A percentile compares a stretch with the other conserved stretches of the same genome.
phyloP scores from a whole-genome alignment of 1,140 invertebrate genomes.

The Trichonephila clavata region DNA sequence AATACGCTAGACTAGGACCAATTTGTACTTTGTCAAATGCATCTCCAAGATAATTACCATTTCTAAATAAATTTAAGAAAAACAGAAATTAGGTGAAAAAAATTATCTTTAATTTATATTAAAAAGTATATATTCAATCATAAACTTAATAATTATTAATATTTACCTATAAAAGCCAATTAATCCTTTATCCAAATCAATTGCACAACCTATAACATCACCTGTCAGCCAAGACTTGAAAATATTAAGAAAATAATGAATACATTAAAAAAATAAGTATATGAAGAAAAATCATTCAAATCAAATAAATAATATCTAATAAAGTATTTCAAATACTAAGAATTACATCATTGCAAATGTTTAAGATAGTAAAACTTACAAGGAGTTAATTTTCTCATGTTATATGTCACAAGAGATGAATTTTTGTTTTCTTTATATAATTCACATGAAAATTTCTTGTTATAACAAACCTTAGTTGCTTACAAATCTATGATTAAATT shows the following conservation, averaged over 20 bases:
- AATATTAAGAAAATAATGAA: slow-evolving; percentile 27
- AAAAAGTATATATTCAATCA: not conserved
- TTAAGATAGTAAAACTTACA: too few species aligned
- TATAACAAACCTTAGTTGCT: too few species aligned
- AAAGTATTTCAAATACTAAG: too few species aligned
- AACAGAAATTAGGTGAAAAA: slow-evolving; percentile 49
- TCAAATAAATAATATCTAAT: too few species aligned
- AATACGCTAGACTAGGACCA: slow-evolving; percentile 89
- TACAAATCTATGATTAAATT: too few species aligned
- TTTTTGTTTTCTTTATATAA: too few species aligned
- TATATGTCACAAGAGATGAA: too few species aligned
- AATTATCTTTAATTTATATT: not conserved
- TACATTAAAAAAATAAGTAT: too few species aligned
- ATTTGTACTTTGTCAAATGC: slow-evolving; percentile 87
- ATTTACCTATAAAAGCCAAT: slow-evolving; percentile 83
- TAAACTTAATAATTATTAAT: not conserved
- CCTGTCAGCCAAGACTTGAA: slow-evolving; percentile 87
- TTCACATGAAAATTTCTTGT: too few species aligned
- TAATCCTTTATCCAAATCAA: slow-evolving; percentile 87
- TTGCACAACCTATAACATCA: slow-evolving; percentile 89
- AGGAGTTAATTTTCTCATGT: too few species aligned
- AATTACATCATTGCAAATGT: too few species aligned
- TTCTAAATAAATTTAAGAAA: slow-evolving; percentile 82
- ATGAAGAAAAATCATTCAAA: too few species aligned
- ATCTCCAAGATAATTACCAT: slow-evolving; percentile 87